Evolutionary conservation across 2,888 invertebrate genomes (phyloP), one percentile per base, ranked within the genome.

Genomic region (Sthenelais limicola): DNA sequence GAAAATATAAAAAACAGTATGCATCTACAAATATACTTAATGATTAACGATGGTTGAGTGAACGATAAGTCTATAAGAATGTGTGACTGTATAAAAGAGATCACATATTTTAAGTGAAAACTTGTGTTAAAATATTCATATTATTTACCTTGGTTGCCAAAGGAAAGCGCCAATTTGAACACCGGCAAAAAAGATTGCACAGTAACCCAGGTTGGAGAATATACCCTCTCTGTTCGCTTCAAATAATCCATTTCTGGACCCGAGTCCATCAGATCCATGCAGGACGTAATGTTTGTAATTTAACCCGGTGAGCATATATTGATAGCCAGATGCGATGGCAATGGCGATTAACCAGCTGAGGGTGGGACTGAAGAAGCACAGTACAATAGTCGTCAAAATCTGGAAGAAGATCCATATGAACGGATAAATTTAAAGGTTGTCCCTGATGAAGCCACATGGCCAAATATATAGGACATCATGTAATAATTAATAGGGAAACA

Each of bases 171-270:
- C 87, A 52, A 86, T 72, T 48, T 82, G 80, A 0, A 86, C 91
- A 32, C 93, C 92, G 77, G 92, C 90, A 73, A 97, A 89, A 87
- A 95, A 97, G 4, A 98, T 88, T 0, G 93, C 91, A 0, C 95
- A 89, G 86, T 95, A 98, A 0, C 98, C 98, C 0, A 93, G 89
- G 47, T 92, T 90, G 0, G 98, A 97, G 28, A 92, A 91, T 48
- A 98, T 88, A 0, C 98, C 98, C 89, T 99, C 98, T 73, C 94
- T 91, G 88, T 99, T 99, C 0, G 97, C 94, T 54, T 91, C 89
- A 4, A 97, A 77, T 38, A 96, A 89, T 71, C 90, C 90, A 49
- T 88, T 87, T 68, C 86, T 76, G 4, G 79, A 77, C 2, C 81
- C 85, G 3, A 72, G 54, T 0, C 84, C 83, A 75, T 84, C 82